Base-by-base conservation (phyloP, 2,888 invertebrate genomes). In the Mesochorus sp. region DNA sequence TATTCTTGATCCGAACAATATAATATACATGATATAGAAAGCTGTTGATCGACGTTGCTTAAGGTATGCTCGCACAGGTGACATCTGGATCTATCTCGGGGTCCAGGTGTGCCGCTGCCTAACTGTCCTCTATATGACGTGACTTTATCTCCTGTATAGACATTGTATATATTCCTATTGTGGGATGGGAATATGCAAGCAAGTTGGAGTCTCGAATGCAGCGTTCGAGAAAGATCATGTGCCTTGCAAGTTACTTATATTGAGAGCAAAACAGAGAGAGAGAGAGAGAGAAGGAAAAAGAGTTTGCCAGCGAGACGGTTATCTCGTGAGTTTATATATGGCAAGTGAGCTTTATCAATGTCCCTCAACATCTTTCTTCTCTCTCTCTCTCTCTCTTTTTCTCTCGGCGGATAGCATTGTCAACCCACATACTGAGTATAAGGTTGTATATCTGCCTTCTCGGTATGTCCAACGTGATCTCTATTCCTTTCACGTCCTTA, bases 371-470 rank as follows among this genome's bases (percentile, higher is more conserved):
- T 76, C 55, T 70, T 70, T 62, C 53, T 44, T n/a, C 74, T 80
- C 81, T 81, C 81, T 82, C 82, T 80, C 81, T 39, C 80, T 82
- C 80, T 64, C 76, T 79, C 80, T 44, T 64, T 66, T 49, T 76
- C 55, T 70, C 75, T 62, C 53, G 31, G 59, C 57, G 64, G 61
- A 14, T 70, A 53, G 78, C 75, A 75, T 75, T 78, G 78, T 78
- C 70, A 74, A 68, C 75, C 78, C 68, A 75, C 74, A 62, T 62
- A 61, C 31, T 61, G 31, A 37, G 26, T 53, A 62, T 17, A 37
- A 31, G 19, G 53, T 53, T 53, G 39, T 19, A 39, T 42, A 57
- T 28, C 49, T 53, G 51, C 67, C 42, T 51, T 42, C n/a, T 12
- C 37, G 47, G 28, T 31, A 47, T 64, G 42, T 28, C 42, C 14